Conservation (phyloP, 2,113 vertebrate species). For the Cephalopholis sonnerati region DNA sequence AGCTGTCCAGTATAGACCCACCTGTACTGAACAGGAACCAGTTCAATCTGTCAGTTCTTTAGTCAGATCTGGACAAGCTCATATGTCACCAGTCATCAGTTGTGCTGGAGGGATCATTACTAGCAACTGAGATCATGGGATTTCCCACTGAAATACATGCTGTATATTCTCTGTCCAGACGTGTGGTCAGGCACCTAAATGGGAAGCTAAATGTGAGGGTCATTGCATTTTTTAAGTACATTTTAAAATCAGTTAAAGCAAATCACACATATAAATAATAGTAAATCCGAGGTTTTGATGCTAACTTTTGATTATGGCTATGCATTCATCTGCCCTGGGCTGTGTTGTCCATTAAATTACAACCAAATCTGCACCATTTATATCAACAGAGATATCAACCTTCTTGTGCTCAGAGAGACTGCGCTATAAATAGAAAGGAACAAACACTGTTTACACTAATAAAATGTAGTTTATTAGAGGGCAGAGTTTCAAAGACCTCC, state of each 20-base stretch:
- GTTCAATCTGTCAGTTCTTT: constrained; percentile 49
- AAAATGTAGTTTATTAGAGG: background rate
- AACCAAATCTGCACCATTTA: background rate
- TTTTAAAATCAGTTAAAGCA: background rate
- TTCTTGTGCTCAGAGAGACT: background rate
- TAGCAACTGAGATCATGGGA: background rate
- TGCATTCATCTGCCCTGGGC: background rate
- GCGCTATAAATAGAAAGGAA: background rate
- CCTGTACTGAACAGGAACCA: constrained; percentile 62
- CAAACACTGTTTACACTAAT: background rate
- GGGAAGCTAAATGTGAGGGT: background rate
- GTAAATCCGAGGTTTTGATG: background rate
- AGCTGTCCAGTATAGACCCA: constrained; percentile 69
- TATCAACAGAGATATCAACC: background rate
- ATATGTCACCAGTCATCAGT: constrained; percentile 25
- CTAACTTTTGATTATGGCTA: background rate
- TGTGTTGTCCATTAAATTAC: background rate
- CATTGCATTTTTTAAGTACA: background rate
- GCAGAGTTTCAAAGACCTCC: constrained; percentile 1
- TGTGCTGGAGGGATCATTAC: background rate
- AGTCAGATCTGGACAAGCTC: constrained; percentile 34
- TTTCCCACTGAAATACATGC: background rate
- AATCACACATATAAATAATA: background rate
- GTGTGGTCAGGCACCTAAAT: background rate
- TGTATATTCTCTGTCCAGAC: background rate